Conservation (phyloP, 1,140 invertebrate genomes). For the Zelostemma sp. region DNA sequence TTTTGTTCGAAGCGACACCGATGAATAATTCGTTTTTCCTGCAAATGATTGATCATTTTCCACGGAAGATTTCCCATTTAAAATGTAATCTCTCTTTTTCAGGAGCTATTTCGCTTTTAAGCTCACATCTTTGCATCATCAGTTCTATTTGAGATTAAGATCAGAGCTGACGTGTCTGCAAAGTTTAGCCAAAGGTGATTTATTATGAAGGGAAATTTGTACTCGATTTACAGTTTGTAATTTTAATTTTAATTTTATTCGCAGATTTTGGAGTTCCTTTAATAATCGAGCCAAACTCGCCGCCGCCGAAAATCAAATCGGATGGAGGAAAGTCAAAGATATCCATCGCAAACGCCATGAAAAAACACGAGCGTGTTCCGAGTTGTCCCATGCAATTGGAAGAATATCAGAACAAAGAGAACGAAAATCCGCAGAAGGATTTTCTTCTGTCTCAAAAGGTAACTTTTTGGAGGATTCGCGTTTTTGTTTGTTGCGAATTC, state of each 20-base stretch:
- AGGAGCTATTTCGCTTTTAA: slow-evolving; percentile 82
- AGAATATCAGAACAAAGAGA: slow-evolving; percentile 78
- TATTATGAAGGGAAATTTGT: no score
- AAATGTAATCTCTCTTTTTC: slow-evolving; percentile 33
- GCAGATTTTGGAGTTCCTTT: slow-evolving; percentile 69
- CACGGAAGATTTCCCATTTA: slow-evolving; percentile 5
- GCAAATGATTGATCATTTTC: background rate
- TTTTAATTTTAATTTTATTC: no score
- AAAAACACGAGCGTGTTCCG: slow-evolving; percentile 44
- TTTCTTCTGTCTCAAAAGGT: slow-evolving; percentile 7
- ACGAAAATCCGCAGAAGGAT: slow-evolving; percentile 74
- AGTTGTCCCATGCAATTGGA: slow-evolving; percentile 68
- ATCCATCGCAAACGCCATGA: slow-evolving; percentile 55
- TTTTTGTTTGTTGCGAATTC: no score
- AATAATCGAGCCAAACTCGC: slow-evolving; percentile 49
- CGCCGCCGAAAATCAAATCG: slow-evolving; percentile 51
- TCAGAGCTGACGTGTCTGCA: slow-evolving; percentile 79
- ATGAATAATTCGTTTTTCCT: no score
- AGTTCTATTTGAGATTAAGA: slow-evolving; percentile 80
- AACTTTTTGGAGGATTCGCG: background rate
- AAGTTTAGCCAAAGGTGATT: slow-evolving; percentile 74
- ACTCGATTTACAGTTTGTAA: no score
- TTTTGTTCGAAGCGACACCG: no score
- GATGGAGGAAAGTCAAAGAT: slow-evolving; percentile 59
- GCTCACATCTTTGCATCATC: slow-evolving; percentile 80